These are phyloP conservation scores for Nezara viridula DNA, from an alignment of 2,888 invertebrate species.

Conservation along the genomic window DNA sequence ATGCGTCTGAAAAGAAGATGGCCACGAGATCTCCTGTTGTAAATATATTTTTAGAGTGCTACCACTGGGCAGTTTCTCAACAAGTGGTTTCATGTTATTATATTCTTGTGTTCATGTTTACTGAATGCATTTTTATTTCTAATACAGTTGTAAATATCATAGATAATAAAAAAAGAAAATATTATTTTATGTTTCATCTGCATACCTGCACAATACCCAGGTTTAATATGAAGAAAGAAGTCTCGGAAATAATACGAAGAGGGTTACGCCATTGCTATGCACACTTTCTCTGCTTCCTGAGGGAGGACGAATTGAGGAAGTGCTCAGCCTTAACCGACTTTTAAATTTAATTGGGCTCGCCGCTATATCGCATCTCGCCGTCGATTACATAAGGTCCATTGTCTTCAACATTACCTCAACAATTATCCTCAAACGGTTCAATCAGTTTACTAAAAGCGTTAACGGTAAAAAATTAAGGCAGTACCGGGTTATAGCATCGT, in stretches of 20 bases:
- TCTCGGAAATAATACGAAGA: neutral
- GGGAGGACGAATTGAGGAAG: neutral
- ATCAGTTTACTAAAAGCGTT: neutral
- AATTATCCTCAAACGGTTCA: neutral
- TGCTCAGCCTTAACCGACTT: conserved; percentile 46
- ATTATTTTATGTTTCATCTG: neutral
- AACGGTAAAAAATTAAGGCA: neutral
- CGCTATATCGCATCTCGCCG: neutral
- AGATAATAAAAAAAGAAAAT: too few species aligned
- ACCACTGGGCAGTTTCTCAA: too few species aligned
- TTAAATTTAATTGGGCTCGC: conserved; percentile 1
- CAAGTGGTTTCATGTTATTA: too few species aligned
- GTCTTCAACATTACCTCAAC: neutral
- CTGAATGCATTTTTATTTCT: too few species aligned
- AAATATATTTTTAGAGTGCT: too few species aligned
- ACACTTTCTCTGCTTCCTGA: conserved; percentile 5
- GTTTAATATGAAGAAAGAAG: neutral
- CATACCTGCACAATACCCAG: neutral
- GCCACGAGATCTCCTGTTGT: too few species aligned
- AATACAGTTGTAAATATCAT: too few species aligned
- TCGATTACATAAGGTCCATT: neutral
- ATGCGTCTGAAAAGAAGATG: too few species aligned
- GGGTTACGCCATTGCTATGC: neutral
- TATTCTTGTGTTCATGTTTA: too few species aligned
- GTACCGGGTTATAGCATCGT: neutral